Evolutionary conservation across 2,797 vertebrate species (phyloP).

Genomic region (Ctenosaura bakeri): DNA sequence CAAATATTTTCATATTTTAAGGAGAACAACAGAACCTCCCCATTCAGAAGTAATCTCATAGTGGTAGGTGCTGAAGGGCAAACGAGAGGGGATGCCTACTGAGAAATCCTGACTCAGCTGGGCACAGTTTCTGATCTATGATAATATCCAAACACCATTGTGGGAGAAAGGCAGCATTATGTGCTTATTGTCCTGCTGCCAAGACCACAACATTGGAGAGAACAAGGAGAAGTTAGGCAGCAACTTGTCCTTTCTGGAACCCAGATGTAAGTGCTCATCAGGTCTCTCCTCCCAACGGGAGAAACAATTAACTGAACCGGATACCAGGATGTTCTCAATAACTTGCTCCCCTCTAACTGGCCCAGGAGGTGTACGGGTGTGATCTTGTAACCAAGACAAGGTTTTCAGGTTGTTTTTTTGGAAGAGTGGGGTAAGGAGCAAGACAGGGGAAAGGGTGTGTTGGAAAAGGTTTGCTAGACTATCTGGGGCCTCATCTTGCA

Average conservation of each 20-base stretch:
- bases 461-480: neutral
- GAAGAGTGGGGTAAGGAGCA: neutral
- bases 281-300: too few relatives aligned
- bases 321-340: too few relatives aligned
- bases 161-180: too few relatives aligned
- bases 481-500: neutral
- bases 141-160: neutral
- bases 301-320: too few relatives aligned
- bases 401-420: neutral
- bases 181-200: neutral
- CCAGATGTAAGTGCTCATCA: too few relatives aligned
- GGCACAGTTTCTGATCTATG: too few relatives aligned
- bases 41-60: neutral
- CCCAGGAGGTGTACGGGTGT: neutral
- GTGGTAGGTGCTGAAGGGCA: neutral
- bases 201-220: neutral
- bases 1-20: neutral
- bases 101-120: neutral
- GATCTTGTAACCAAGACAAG: neutral
- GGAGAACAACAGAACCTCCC: neutral
- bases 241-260: neutral
- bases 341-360: neutral
- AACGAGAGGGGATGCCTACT: neutral
- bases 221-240: neutral
- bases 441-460: neutral